A percentile compares a stretch with the other conserved stretches of the same genome.
These are phyloP conservation scores for Zoroaster sp. DNA, from an alignment of 53 echinoderm and acorn worm species.

Conservation along the genomic window DNA sequence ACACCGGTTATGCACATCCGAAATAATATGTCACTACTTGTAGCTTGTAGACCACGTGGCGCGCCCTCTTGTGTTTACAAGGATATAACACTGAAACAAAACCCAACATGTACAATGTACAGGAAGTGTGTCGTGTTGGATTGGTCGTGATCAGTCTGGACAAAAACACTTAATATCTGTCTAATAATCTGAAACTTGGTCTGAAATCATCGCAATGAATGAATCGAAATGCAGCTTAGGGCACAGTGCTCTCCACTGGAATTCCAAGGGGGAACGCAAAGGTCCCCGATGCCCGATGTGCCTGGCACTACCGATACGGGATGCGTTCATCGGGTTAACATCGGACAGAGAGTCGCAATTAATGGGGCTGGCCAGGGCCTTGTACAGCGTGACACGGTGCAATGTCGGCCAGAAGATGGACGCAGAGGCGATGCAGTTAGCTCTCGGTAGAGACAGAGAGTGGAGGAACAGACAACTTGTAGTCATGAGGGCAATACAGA, in stretches of 20 bases:
- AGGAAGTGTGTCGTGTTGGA: too few species aligned
- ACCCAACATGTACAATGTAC: too few species aligned
- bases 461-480: constrained; percentile 71
- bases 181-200: too few species aligned
- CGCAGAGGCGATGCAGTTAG: constrained; percentile 60
- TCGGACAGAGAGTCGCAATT: not conserved
- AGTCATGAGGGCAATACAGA: constrained; percentile 75
- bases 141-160: too few species aligned
- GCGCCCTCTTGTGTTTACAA: too few species aligned
- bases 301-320: not conserved
- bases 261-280: not conserved
- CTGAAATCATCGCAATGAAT: too few species aligned
- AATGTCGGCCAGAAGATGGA: not conserved
- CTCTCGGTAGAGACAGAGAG: constrained; percentile 63
- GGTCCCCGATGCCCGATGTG: not conserved
- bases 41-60: too few species aligned
- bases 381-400: constrained; percentile 5
- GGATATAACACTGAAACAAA: too few species aligned
- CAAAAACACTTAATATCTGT: too few species aligned
- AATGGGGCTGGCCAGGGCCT: not conserved
- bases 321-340: constrained; percentile 5
- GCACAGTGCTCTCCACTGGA: not conserved
- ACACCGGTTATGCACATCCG: too few species aligned
- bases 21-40: too few species aligned
- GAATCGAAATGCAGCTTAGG: not conserved